Base-by-base conservation (phyloP, 1,140 invertebrate genomes). In the Brachionus sp. region DNA sequence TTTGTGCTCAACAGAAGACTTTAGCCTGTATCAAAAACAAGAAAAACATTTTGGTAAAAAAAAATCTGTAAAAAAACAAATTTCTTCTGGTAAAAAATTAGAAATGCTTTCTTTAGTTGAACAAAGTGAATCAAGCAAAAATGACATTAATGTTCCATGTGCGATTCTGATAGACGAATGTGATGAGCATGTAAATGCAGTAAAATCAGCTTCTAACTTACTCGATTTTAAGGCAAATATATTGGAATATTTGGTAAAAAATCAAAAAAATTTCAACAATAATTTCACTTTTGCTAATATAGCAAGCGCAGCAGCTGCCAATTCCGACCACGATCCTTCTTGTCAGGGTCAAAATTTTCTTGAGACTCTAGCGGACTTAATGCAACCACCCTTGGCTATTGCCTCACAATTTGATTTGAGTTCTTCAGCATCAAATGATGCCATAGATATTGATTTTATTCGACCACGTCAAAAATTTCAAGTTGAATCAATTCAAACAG, bases 331-430 rank as follows among this genome's bases (percentile, higher is more conserved):
- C 13, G 70, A 75, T 19, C 33, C 16, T 19, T 46, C 19, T 46
- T 29, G 33, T 16, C 13, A 37, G 0, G n/a, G 44, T 39, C 70
- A 75, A 25, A 75, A 42, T 5, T 46, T 75, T 75, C 44, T 75
- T 10, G 39, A 50, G 44, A 75, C 70, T 25, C 13, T 75, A 46
- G 25, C 46, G 44, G 70, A 75, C 10, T 29, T 75, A 16, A 75
- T 75, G 19, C 39, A 44, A 12, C 70, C 70, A 9, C 70, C 70
- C 1, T 46, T 75, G 39, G 37, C 19, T 25, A 44, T 75, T 25
- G 25, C 70, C 9, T 75, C 70, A 23, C 70, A 75, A n/a, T 75
- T 75, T 29, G 70, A 75, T 10, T 29, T 75, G 19, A 75, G 70
- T 10, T 75, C 70, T 13, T 25, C 70, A 12, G 42, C 70, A 10